phyloP scores from a whole-genome alignment of 2,888 invertebrate species.

The Tipula unca region DNA sequence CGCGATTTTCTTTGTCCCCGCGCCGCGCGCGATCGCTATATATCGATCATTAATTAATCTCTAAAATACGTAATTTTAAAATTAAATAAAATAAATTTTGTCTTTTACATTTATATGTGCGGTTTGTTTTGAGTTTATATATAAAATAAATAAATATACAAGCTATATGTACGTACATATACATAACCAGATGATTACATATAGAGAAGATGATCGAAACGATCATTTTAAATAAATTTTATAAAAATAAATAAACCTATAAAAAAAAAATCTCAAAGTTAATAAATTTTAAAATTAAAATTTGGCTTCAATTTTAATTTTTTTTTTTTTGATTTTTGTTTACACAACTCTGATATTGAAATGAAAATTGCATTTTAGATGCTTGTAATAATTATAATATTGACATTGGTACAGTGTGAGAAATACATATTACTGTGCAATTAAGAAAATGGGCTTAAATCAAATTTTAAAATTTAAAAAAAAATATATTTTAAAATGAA shows the following conservation, averaged over 20 bases:
- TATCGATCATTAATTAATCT: neutral
- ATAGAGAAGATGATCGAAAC: neutral
- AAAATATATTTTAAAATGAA: too few species aligned
- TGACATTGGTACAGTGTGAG: too few species aligned
- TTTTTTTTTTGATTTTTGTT: neutral
- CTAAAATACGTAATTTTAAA: neutral
- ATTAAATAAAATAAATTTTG: neutral
- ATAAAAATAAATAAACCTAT: neutral
- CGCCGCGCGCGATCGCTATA: neutral
- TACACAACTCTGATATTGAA: neutral
- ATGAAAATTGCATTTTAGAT: neutral
- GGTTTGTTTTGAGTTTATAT: neutral
- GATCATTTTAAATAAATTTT: neutral
- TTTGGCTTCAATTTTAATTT: neutral
- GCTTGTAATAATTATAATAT: neutral
- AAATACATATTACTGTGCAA: too few species aligned
- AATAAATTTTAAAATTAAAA: conserved; percentile 3
- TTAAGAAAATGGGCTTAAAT: too few species aligned
- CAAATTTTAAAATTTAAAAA: too few species aligned
- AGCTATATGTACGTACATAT: neutral
- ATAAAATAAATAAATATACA: neutral
- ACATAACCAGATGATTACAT: neutral
- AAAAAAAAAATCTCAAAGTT: neutral
- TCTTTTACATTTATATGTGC: neutral
- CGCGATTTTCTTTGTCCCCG: neutral